A percentile compares a stretch with the other conserved stretches of the same genome.
phyloP scores from a whole-genome alignment of 2,888 invertebrate species.

The Ptychoptera contaminata region DNA sequence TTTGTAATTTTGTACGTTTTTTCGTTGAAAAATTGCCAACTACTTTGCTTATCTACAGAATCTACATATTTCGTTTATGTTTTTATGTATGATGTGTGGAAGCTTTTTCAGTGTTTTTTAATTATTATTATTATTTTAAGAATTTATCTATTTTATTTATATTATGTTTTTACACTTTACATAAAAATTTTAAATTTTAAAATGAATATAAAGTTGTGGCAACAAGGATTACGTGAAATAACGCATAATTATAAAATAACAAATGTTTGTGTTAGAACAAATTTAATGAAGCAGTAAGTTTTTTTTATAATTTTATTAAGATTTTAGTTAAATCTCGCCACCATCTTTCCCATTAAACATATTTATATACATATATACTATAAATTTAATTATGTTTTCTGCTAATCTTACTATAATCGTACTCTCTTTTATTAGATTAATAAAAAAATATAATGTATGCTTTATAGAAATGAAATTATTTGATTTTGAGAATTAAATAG shows the following conservation, averaged over 20 bases:
- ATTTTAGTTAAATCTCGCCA: background rate
- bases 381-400: background rate
- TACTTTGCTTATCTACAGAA: no score
- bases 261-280: conserved; percentile 90
- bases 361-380: no score
- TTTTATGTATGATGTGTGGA: background rate
- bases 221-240: conserved; percentile 70
- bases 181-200: no score
- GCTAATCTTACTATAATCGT: no score
- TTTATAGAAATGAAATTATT: no score
- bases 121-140: conserved; percentile 1
- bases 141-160: background rate
- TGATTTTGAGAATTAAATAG: no score
- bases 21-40: no score
- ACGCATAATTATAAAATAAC: conserved; percentile 94
- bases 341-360: background rate
- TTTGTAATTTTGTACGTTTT: no score
- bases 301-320: conserved; percentile 4
- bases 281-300: conserved; percentile 97
- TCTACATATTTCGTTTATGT: no score
- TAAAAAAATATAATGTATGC: no score
- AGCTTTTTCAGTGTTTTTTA: background rate
- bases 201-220: conserved; percentile 60
- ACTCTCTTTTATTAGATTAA: no score
- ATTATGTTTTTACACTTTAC: no score